Percentiles rank a stretch among this genome's conserved stretches.
phyloP scores from a whole-genome alignment of 2,113 vertebrate species.

The Oryzias javanicus region DNA sequence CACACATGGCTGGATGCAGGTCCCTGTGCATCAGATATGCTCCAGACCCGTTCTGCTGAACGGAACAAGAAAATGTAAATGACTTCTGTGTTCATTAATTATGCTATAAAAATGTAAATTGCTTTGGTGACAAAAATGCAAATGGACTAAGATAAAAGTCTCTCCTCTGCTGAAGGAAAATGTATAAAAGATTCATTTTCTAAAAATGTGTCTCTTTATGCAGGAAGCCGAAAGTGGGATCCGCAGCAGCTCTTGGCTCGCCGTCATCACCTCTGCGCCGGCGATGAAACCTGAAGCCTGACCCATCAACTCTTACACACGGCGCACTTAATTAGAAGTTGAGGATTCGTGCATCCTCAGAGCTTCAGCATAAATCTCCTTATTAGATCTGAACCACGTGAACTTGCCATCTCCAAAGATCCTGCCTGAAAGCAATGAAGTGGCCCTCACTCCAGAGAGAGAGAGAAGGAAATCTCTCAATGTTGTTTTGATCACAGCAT shows the following conservation, averaged over 20 bases:
- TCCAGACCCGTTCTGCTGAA: constrained; percentile 54
- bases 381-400: constrained; percentile 31
- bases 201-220: constrained; percentile 63
- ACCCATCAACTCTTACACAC: constrained; percentile 28
- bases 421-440: constrained; percentile 49
- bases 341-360: constrained; percentile 32
- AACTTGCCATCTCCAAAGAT: constrained; percentile 41
- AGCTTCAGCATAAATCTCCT: constrained; percentile 21
- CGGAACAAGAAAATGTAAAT: constrained; percentile 75
- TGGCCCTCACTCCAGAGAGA: constrained; percentile 2
- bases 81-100: constrained; percentile 78
- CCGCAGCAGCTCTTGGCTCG: constrained; percentile 43
- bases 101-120: constrained; percentile 84
- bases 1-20: constrained; percentile 45
- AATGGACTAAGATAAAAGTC: constrained; percentile 79
- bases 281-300: constrained; percentile 42
- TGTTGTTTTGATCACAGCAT: too few relatives aligned
- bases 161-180: constrained; percentile 71
- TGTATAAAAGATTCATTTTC: constrained; percentile 76
- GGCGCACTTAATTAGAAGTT: constrained; percentile 49
- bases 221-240: constrained; percentile 45
- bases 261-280: constrained; percentile 31
- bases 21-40: constrained; percentile 49
- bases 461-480: too few relatives aligned
- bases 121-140: constrained; percentile 77